Percentiles rank a stretch among this genome's conserved stretches.
Conservation (phyloP, 2,113 vertebrate species). For the Dasyornis broadbenti region DNA sequence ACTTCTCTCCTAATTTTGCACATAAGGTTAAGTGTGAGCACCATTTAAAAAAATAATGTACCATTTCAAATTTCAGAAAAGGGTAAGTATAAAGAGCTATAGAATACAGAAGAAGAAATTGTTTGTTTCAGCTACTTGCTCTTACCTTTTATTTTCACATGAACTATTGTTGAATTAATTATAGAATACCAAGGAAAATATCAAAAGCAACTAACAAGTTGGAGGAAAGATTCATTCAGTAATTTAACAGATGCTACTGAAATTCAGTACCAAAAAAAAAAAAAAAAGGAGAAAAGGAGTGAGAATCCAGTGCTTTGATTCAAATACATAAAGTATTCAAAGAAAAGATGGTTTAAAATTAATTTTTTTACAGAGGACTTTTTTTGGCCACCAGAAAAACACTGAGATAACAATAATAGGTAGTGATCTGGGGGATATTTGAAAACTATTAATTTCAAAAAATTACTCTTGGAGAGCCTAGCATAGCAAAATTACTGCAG, state of each 20-base stretch:
- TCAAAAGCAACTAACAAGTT: background rate
- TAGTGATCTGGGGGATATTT: background rate
- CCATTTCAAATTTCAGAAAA: background rate
- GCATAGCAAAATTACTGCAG: background rate
- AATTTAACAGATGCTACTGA: background rate
- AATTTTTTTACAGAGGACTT: background rate
- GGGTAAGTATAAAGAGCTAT: accelerated
- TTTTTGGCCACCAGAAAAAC: background rate
- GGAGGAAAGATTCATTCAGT: background rate
- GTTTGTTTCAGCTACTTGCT: background rate
- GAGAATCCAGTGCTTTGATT: background rate
- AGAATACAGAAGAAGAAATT: background rate
- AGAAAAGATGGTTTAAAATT: background rate
- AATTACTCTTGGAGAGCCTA: background rate
- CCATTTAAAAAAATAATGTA: background rate
- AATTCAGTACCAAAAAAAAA: background rate
- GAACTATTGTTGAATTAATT: background rate
- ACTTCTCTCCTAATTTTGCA: background rate
- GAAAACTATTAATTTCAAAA: background rate
- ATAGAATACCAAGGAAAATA: background rate
- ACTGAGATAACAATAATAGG: background rate
- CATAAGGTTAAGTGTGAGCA: background rate
- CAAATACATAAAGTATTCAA: background rate
- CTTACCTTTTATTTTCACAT: background rate
- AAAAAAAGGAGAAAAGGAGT: background rate